Evolutionary conservation across 1,140 invertebrate species (phyloP).

Genomic region (Linepithema humile): DNA sequence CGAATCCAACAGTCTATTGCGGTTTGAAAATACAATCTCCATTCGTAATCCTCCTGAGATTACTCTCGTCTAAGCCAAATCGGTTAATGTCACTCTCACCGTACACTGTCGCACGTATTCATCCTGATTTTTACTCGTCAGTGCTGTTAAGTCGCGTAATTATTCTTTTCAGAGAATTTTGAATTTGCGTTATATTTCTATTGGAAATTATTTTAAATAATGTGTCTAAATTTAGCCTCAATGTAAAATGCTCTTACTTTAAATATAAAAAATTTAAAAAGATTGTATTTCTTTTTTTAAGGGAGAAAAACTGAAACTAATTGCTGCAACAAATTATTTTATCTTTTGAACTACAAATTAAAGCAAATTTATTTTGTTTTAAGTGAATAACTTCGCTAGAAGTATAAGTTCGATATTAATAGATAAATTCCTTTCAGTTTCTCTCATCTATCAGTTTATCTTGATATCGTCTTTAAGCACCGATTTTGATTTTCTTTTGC

Average conservation of each 20-base stretch:
- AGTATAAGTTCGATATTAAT: conserved; percentile 11
- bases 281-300: too few species aligned
- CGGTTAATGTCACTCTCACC: conserved; percentile 75
- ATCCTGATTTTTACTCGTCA: not conserved
- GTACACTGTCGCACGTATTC: conserved; percentile 68
- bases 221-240: not conserved
- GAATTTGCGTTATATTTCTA: too few species aligned
- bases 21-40: conserved; percentile 65
- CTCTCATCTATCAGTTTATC: conserved; percentile 1
- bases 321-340: not conserved
- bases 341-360: not conserved
- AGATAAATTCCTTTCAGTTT: conserved; percentile 33
- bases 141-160: too few species aligned
- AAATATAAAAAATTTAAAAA: too few species aligned
- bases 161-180: too few species aligned
- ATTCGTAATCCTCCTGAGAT: conserved; percentile 74
- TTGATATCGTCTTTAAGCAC: conserved; percentile 15
- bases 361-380: not conserved
- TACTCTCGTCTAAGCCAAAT: conserved; percentile 73
- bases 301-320: too few species aligned
- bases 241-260: too few species aligned
- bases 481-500: conserved; percentile 26
- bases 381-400: not conserved
- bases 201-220: too few species aligned
- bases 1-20: conserved; percentile 73